These are phyloP conservation scores for Tolypeutes matacus DNA, from an alignment of 2,797 vertebrate genomes.

Conservation along the genomic window DNA sequence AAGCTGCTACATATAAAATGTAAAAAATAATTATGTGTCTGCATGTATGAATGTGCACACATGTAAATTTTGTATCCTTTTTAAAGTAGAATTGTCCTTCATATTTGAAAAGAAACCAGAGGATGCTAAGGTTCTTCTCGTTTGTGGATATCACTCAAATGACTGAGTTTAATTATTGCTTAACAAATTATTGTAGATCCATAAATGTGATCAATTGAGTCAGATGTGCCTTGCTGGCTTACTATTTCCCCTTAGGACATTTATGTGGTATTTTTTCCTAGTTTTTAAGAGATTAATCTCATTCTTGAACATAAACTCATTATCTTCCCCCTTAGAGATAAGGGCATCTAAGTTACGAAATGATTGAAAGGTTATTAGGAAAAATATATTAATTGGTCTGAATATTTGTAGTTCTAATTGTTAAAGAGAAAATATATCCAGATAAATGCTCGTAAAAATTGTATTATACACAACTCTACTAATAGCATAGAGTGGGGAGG, in stretches of 20 bases:
- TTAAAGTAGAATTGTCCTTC: background rate
- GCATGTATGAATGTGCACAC: background rate
- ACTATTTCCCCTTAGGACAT: background rate
- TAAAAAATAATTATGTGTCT: background rate
- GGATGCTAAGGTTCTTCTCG: background rate
- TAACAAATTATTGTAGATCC: background rate
- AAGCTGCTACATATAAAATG: background rate
- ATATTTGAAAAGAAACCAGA: background rate
- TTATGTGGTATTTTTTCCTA: background rate
- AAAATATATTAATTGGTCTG: background rate
- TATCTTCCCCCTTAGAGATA: background rate
- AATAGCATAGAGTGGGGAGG: background rate
- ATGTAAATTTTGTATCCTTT: background rate
- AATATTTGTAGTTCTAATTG: background rate
- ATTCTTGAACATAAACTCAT: background rate
- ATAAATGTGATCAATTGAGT: background rate
- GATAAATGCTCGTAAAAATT: background rate
- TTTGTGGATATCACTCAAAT: background rate
- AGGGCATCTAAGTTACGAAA: background rate
- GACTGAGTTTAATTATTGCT: background rate
- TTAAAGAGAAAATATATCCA: conserved; percentile 9
- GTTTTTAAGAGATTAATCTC: background rate
- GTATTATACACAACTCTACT: background rate
- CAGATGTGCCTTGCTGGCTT: background rate
- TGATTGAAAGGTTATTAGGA: background rate